Percentiles rank a stretch among this genome's conserved stretches.
Evolutionary conservation across 2,113 vertebrate genomes (phyloP).

Genomic region (Peromyscus californicus): DNA sequence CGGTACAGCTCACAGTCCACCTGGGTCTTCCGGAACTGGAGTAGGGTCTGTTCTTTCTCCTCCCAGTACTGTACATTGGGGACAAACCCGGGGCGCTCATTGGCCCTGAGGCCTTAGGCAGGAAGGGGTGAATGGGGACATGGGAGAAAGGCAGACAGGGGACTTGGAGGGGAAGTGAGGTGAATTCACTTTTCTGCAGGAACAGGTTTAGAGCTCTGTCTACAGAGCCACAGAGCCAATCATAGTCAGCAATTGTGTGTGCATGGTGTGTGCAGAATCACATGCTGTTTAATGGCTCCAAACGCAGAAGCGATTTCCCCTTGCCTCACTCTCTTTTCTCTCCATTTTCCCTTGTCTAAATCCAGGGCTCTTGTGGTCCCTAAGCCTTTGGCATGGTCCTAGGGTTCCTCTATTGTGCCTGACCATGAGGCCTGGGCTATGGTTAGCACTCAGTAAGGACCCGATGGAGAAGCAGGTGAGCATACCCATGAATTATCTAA

Average conservation of each 20-base stretch:
- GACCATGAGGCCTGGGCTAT: fast-evolving
- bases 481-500: fast-evolving
- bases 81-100: background rate
- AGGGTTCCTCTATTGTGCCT: fast-evolving
- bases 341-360: fast-evolving
- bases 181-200: background rate
- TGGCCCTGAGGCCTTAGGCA: background rate
- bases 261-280: fast-evolving
- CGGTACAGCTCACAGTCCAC: slow-evolving; percentile 91
- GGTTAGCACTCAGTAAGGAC: background rate
- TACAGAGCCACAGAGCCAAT: fast-evolving
- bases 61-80: slow-evolving; percentile 86
- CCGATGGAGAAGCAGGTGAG: fast-evolving
- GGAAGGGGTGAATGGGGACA: background rate
- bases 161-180: background rate
- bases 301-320: background rate
- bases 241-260: background rate
- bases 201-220: fast-evolving
- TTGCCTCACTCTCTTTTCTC: background rate
- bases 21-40: slow-evolving; percentile 90
- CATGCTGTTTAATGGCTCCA: too few relatives aligned
- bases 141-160: fast-evolving
- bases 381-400: fast-evolving
- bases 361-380: background rate
- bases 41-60: slow-evolving; percentile 89